Conservation (phyloP, 1,140 invertebrate species). For the Megalopta genalis region DNA sequence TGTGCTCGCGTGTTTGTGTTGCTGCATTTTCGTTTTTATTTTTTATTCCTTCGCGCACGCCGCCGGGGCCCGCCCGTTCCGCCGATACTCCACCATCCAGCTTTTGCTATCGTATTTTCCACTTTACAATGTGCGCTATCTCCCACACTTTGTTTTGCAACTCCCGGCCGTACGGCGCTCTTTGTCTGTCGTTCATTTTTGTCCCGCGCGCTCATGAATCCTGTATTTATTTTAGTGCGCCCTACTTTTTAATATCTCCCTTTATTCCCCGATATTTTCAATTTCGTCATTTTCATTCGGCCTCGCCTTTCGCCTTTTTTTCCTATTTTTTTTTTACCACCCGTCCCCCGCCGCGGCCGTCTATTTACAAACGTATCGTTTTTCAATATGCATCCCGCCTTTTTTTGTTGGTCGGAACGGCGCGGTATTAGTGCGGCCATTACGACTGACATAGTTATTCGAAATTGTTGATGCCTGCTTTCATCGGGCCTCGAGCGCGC, state of each 20-base stretch:
- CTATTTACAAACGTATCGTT: neutral
- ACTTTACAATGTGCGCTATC: constrained; percentile 5
- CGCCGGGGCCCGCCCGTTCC: neutral
- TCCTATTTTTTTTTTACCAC: too few relatives aligned
- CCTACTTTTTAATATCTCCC: constrained; percentile 24
- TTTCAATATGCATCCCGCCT: neutral
- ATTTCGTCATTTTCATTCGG: neutral
- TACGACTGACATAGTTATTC: neutral
- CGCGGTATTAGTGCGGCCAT: neutral
- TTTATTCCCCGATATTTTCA: constrained; percentile 9
- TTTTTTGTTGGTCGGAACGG: neutral
- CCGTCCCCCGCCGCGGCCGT: neutral
- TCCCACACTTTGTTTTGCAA: neutral
- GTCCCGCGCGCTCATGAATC: neutral
- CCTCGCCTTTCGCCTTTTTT: neutral
- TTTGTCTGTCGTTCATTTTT: neutral
- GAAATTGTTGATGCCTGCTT: neutral
- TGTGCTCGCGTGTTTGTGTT: too few relatives aligned
- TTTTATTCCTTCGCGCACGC: too few relatives aligned
- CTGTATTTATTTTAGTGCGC: constrained; percentile 23
- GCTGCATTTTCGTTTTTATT: too few relatives aligned
- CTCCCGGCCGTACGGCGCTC: neutral
- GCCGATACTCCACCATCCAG: neutral
- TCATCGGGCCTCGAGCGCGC: too few relatives aligned
- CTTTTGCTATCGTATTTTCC: neutral